Evolutionary conservation across 2,797 vertebrate genomes (phyloP), one percentile per base, ranked within the genome.

Genomic region (Chanos chanos): DNA sequence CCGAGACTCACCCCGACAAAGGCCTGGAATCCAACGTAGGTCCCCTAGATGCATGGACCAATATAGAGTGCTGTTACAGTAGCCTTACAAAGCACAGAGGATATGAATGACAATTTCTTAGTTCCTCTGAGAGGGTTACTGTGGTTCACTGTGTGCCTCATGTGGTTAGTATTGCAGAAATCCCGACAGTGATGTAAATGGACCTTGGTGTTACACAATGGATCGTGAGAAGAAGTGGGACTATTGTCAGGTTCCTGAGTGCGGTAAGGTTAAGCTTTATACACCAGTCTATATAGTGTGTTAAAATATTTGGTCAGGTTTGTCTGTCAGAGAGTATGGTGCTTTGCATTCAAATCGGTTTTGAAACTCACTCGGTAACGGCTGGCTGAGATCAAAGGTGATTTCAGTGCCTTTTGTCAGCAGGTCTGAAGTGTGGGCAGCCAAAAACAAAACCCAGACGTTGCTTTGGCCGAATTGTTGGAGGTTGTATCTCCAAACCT

Each of bases 161-260:
- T 50, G 28, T 47, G 18, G 1, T 30, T 72, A 98, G 96, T 88
- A 89, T 69, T 99, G 96, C 85, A 92, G 95, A 47, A 99, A 97
- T 76, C 96, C 96, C 7, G 96, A 99, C 6, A 75, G 65, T 0
- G 96, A 99, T 3, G 70, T 79, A 21, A 94, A 92, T 1, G 96
- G 96, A 5, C 96, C 95, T 1, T 99, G 96, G 96, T 99, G 96
- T 81, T 98, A 95, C 72, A 95, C 95, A 0, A 95, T 60, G 13
- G 90, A 93, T 66, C 77, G 64, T 0, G 71, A 21, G 21, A 91
- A 93, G 81, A 87, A 90, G 25, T 99, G 91, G 88, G 96, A 98
- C 45, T 94, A 96, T 81, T 99, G 96, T 75, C 87, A 92, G 30
- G 83, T 99, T 75, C 86, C 92, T 1, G 82, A 85, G 43, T 99